Percentiles rank a stretch among this genome's conserved stretches.
phyloP scores from a whole-genome alignment of 2,113 vertebrate species.

The Forbesichthys papilliferus region DNA sequence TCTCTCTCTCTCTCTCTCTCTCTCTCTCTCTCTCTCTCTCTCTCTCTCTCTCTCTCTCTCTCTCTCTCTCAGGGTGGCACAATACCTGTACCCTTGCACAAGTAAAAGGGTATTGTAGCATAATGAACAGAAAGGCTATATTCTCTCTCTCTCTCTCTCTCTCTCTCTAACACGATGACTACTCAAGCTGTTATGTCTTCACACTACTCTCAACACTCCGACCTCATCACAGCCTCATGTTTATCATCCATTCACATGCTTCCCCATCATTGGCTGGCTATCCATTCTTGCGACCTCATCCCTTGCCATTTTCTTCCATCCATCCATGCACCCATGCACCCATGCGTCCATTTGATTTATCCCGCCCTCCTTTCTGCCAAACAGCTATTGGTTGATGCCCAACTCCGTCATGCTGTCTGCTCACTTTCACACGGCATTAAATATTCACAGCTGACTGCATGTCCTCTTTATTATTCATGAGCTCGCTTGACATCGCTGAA shows the following conservation, averaged over 20 bases:
- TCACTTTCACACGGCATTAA: slow-evolving; percentile 75
- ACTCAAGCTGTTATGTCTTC: neutral
- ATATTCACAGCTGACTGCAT: slow-evolving; percentile 69
- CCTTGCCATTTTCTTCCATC: neutral
- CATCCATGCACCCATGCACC: neutral
- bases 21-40: no score
- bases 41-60: no score
- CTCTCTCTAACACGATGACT: no score
- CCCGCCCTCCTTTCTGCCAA: neutral
- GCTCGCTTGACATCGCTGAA: slow-evolving; percentile 69
- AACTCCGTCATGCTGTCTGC: slow-evolving; percentile 37
- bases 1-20: no score
- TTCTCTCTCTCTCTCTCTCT: no score
- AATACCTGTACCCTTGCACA: no score
- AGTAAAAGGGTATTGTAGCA: no score
- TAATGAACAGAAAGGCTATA: no score
- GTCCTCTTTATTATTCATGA: slow-evolving; percentile 72
- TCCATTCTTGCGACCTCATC: neutral
- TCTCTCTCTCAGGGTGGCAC: no score
- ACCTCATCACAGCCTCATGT: neutral
- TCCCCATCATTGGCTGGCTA: no score
- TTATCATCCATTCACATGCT: neutral
- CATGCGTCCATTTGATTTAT: neutral
- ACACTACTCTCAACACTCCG: neutral
- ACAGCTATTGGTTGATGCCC: slow-evolving; percentile 1